Base-by-base conservation (phyloP, 2,888 invertebrate genomes). In the Pyrocoelia pectoralis region DNA sequence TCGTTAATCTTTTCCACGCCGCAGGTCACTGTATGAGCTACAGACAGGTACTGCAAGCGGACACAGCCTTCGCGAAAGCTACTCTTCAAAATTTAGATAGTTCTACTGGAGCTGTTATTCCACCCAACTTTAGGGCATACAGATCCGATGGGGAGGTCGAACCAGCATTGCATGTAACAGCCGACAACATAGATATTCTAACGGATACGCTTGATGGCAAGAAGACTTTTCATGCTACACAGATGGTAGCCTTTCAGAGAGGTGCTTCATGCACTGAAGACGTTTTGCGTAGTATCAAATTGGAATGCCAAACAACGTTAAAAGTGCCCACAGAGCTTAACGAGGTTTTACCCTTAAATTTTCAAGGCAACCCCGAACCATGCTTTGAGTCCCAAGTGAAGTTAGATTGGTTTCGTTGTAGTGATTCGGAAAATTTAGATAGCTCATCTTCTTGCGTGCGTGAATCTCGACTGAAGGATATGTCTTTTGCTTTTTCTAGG, bases 191-290 rank as follows among this genome's bases (percentile, higher is more conserved):
- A 12, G 43, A 43, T 33, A 8, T 33, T n/a, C 2, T 33, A n/a
- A 33, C 13, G 14, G n/a, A 43, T 10, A 43, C 43, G 10, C 13
- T 43, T 9, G 43, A 43, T 43, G 43, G 17, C 8, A 43, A 43
- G 17, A 43, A 43, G 13, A 43, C 43, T 13, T 38, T 38, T 38
- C 17, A 43, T 13, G 43, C 43, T 12, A 19, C 28, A 28, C 51
- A 51, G 28, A 51, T 51, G 29, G 51, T 51, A 10, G 51, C 29
- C 2, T 51, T 28, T 13, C 29, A 51, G 51, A 3, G 12, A n/a
- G 29, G 15, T 12, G 10, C 12, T 28, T 2, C 2, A 2, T 9
- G 12, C 10, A 17, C 19, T 17, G 18, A 8, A 8, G 18, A 19
- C 8, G 14, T 15, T 14, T 12, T 19, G 9, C 14, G 19, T 1